Base-by-base conservation (phyloP, 2,888 invertebrate species). In the Caenorhabditis afra region DNA sequence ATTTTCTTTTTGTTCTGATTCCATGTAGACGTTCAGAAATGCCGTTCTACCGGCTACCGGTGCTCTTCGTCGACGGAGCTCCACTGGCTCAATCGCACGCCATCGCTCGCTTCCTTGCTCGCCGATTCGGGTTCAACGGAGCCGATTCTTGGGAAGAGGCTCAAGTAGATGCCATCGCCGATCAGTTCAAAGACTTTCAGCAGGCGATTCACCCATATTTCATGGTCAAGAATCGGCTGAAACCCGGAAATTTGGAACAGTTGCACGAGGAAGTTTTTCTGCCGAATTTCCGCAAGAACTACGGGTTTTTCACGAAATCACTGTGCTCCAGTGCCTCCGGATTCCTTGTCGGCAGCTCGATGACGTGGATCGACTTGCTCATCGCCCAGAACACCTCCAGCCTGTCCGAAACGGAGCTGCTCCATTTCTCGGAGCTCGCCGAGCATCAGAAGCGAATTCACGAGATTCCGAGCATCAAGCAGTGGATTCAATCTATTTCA, bases 311-410 rank as follows among this genome's bases (percentile, higher is more conserved):
- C 64, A 50, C 35, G 20, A 37, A 35, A 14, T 37, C 20, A 37
- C 39, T 64, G 10, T 39, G 79, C 58, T 47, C 75, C 23, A 50
- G 62, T 52, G 81, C 79, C 18, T 50, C 64, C 37, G 84, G 84
- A 20, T 87, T 79, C 66, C 73, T 87, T 22, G 84, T 82, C 22
- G 82, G 83, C 12, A 49, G 67, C 37, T 74, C 77, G 11, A 23
- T 86, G 55, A 84, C 87, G 18, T 87, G 82, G 82, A 81, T 85
- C 16, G 87, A 87, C 52, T 74, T 87, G 37, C 70, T 81, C 2
- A 41, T 87, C 45, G 81, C 85, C 29, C 76, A 85, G n/a, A 79
- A 84, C 62, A 66, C 75, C 20, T 79, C 81, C 1, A 71, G 76
- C 10, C 64, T 85, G 29, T 39, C 55, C 22, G 75, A 81, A 29